These are phyloP conservation scores for Tuta absoluta DNA, from an alignment of 2,888 invertebrate species.

Conservation along the genomic window DNA sequence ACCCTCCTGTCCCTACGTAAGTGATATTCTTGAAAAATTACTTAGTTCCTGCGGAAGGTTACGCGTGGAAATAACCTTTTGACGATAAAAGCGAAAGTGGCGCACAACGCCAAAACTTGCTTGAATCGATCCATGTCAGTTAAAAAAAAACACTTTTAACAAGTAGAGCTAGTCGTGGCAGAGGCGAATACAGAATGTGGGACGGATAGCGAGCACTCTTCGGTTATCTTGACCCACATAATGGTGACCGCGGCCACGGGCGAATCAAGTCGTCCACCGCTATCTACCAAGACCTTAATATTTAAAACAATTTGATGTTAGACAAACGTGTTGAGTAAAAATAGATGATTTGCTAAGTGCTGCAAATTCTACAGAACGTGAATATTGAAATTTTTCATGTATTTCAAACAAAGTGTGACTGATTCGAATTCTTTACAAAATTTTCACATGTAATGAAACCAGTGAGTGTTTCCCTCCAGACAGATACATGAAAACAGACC, in stretches of 20 bases:
- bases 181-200: constrained; percentile 44
- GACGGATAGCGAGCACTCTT: constrained; percentile 52
- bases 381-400: neutral
- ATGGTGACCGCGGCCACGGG: constrained; percentile 61
- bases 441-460: constrained; percentile 41
- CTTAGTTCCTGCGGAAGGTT: constrained; percentile 34
- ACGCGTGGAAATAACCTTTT: constrained; percentile 51
- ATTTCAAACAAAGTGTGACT: neutral
- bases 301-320: constrained; percentile 43
- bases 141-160: constrained; percentile 6
- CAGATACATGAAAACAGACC: constrained; percentile 65
- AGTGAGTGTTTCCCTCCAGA: constrained; percentile 53
- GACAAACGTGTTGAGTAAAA: neutral
- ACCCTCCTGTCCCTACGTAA: too few relatives aligned
- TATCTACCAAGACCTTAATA: constrained; percentile 56
- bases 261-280: constrained; percentile 45
- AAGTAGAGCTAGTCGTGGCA: constrained; percentile 2
- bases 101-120: constrained; percentile 55
- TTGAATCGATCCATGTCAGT: constrained; percentile 47
- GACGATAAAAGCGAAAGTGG: constrained; percentile 59
- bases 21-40: constrained; percentile 5
- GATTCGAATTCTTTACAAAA: neutral
- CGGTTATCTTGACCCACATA: constrained; percentile 73
- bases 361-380: neutral
- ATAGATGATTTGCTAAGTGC: neutral